Percentiles rank a stretch among this genome's conserved stretches.
phyloP scores from a whole-genome alignment of 1,140 invertebrate species.

The Alviniconcha marisindica region DNA sequence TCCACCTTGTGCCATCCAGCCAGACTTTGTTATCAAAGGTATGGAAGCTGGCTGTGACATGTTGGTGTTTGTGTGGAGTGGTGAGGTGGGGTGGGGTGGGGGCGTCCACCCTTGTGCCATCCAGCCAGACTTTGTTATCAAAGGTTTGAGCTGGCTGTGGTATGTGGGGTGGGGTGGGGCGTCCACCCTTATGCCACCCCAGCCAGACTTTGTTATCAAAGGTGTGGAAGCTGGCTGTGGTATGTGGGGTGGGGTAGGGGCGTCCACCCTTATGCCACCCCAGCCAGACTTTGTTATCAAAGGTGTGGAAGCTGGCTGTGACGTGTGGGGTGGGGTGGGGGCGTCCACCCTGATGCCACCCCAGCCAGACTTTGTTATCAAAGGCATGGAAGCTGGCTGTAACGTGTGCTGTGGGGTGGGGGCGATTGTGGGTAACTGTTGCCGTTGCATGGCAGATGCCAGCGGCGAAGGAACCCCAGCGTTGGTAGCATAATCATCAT shows the following conservation, averaged over 20 bases:
- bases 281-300: slow-evolving; percentile 80
- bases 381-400: slow-evolving; percentile 75
- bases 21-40: slow-evolving; percentile 81
- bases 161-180: not conserved
- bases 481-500: too few relatives aligned
- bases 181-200: too few relatives aligned
- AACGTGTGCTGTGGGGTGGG: too few relatives aligned
- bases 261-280: slow-evolving; percentile 71
- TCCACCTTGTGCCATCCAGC: slow-evolving; percentile 67
- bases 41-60: slow-evolving; percentile 18
- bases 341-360: slow-evolving; percentile 56
- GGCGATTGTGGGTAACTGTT: too few relatives aligned
- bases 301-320: slow-evolving; percentile 74
- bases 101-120: slow-evolving; percentile 71
- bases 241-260: slow-evolving; percentile 72
- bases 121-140: slow-evolving; percentile 79
- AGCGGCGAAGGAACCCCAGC: too few relatives aligned
- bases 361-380: slow-evolving; percentile 79
- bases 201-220: slow-evolving; percentile 80
- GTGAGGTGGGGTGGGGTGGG: too few relatives aligned
- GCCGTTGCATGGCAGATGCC: too few relatives aligned
- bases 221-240: slow-evolving; percentile 71
- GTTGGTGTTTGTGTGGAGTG: too few relatives aligned
- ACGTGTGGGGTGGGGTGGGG: not conserved
- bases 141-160: slow-evolving; percentile 77